Evolutionary conservation across 1,140 invertebrate genomes (phyloP).

Genomic region (Eciton burchellii): DNA sequence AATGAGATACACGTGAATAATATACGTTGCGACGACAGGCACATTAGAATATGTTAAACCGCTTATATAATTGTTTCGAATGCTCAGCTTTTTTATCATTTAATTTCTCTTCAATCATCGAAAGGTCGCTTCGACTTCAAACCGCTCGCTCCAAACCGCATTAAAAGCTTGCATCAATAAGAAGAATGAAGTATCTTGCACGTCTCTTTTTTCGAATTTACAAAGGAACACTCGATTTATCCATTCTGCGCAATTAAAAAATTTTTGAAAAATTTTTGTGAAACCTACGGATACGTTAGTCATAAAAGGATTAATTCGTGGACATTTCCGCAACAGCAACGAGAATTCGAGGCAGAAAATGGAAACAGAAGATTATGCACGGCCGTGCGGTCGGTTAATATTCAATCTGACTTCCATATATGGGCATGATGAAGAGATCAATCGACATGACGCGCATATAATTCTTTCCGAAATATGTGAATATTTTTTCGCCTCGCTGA

Average conservation of each 20-base stretch:
- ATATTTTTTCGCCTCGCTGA: background rate
- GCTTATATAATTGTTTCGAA: too few relatives aligned
- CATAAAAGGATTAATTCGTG: constrained; percentile 14
- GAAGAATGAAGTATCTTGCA: background rate
- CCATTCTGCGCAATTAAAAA: background rate
- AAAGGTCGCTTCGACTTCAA: background rate
- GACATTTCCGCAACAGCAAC: background rate
- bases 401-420: constrained; percentile 33
- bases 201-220: background rate
- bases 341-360: constrained; percentile 40
- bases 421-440: constrained; percentile 42
- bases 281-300: constrained; percentile 10
- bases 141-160: background rate
- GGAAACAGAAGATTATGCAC: constrained; percentile 42
- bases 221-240: background rate
- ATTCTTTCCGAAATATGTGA: background rate
- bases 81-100: background rate
- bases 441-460: constrained; percentile 9
- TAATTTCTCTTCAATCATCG: background rate
- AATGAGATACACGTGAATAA: background rate
- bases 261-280: background rate
- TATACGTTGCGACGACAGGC: background rate
- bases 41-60: background rate
- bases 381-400: constrained; percentile 33
- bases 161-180: background rate